Evolutionary conservation across 2,113 vertebrate species (phyloP).

Genomic region (Ovis aries): ARS-UI_Ramb_v3.0 NC_056079.1:44620501-44621000

Average conservation of each 20-base stretch:
- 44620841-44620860: not conserved
- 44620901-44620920: not conserved
- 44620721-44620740: not conserved
- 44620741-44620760: not conserved
- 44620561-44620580: not conserved
- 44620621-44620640: not conserved
- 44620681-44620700: not conserved
- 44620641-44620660: not conserved
- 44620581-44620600: not conserved
- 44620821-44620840: not conserved
- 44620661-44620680: not conserved
- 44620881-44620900: not conserved
- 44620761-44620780: not conserved
- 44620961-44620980: not conserved
- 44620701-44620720: not conserved
- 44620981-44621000: not conserved
- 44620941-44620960: not conserved
- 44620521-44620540: not conserved
- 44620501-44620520: not conserved
- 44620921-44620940: not conserved
- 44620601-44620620: not conserved
- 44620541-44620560: fast-evolving
- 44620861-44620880: not conserved
- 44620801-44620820: not conserved
- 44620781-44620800: not conserved